phyloP scores from a whole-genome alignment of 2,888 invertebrate species.

The Meteorus cinctellus region DNA sequence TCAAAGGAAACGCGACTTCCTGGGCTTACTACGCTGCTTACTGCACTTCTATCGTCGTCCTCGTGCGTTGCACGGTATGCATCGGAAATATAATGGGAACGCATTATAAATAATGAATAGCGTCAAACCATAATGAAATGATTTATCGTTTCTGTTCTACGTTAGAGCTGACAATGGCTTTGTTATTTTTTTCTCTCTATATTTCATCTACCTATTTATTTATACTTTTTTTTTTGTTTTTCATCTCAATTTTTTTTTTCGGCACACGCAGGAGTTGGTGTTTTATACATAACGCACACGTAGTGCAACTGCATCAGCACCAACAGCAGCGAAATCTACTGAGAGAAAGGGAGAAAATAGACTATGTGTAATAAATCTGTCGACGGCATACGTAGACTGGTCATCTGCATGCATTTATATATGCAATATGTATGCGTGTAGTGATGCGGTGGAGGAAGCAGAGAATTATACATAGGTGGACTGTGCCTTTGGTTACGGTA shows the following conservation, averaged over 20 bases:
- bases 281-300: slow-evolving; percentile 29
- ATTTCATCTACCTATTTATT: slow-evolving; percentile 34
- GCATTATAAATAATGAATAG: slow-evolving; percentile 63
- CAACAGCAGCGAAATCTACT: slow-evolving; percentile 32
- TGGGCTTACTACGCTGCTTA: slow-evolving; percentile 18
- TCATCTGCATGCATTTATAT: not conserved
- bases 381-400: slow-evolving; percentile 45
- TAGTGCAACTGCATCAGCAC: slow-evolving; percentile 28
- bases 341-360: slow-evolving; percentile 33
- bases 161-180: slow-evolving; percentile 59
- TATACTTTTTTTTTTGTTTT: not conserved
- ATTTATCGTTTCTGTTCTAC: slow-evolving; percentile 59
- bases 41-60: slow-evolving; percentile 1
- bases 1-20: slow-evolving; percentile 30
- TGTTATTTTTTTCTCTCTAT: slow-evolving; percentile 51
- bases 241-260: slow-evolving; percentile 26
- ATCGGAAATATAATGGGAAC: slow-evolving; percentile 54
- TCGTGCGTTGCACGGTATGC: slow-evolving; percentile 9
- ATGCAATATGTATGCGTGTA: not conserved
- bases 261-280: not conserved
- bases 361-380: slow-evolving; percentile 50
- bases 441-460: slow-evolving; percentile 23
- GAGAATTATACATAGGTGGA: slow-evolving; percentile 23
- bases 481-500: slow-evolving; percentile 45
- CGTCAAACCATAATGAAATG: slow-evolving; percentile 60